phyloP scores from a whole-genome alignment of 2,888 invertebrate genomes.

The Ophioninae sp. region DNA sequence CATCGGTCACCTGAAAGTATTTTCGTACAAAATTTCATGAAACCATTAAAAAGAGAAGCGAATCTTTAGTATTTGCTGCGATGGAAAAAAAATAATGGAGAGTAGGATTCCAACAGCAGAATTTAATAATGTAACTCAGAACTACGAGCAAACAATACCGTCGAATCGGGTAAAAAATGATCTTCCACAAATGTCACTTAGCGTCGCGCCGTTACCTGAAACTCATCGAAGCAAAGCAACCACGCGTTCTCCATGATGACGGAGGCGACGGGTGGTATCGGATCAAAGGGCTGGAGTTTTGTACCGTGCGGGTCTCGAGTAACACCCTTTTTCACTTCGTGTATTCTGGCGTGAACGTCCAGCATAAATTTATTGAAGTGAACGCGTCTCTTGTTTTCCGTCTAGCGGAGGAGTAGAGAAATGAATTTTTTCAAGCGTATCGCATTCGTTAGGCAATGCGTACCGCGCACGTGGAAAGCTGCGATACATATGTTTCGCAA shows the following conservation, averaged over 20 bases:
- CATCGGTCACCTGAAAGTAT: conserved; percentile 92
- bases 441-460: conserved; percentile 32
- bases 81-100: too few relatives aligned
- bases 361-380: conserved; percentile 99
- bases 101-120: too few relatives aligned
- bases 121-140: too few relatives aligned
- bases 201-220: conserved; percentile 87
- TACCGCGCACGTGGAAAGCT: conserved; percentile 71
- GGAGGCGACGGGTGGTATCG: conserved; percentile 96
- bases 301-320: conserved; percentile 82
- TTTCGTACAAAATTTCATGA: not conserved
- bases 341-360: conserved; percentile 95
- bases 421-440: conserved; percentile 14
- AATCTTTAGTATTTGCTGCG: too few relatives aligned
- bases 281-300: conserved; percentile 91
- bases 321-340: conserved; percentile 89
- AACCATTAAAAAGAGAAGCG: not conserved
- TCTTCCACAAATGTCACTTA: conserved; percentile 1
- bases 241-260: conserved; percentile 92
- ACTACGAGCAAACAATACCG: too few relatives aligned
- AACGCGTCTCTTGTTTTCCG: conserved; percentile 88
- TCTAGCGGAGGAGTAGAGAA: conserved; percentile 80
- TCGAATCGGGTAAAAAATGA: too few relatives aligned
- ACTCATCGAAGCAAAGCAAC: conserved; percentile 99
- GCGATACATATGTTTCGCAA: conserved; percentile 36